These are phyloP conservation scores for Temnothorax unifasciatus DNA, from an alignment of 2,888 invertebrate genomes.

Conservation along the genomic window DNA sequence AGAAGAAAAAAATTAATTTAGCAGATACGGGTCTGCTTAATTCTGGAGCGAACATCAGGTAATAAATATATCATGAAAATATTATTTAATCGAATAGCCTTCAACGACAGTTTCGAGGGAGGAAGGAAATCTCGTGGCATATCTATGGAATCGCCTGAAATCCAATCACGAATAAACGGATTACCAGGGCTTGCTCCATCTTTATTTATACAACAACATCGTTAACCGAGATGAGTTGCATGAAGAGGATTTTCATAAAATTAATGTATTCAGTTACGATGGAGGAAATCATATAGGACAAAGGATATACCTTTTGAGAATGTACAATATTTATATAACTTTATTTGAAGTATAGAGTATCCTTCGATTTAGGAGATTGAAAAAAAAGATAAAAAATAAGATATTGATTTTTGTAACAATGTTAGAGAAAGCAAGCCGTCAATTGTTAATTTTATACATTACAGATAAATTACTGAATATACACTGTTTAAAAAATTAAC, in stretches of 20 bases:
- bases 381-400: background rate
- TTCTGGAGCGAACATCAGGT: background rate
- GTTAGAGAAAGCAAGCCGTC: background rate
- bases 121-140: conserved; percentile 70
- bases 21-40: background rate
- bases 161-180: conserved; percentile 83
- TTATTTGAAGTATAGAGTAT: background rate
- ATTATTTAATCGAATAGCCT: conserved; percentile 64
- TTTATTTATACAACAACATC: conserved; percentile 77
- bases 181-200: conserved; percentile 72
- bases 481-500: background rate
- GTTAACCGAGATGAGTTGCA: conserved; percentile 57
- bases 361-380: background rate
- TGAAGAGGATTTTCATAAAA: conserved; percentile 35
- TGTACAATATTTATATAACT: background rate
- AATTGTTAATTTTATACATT: background rate
- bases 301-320: background rate
- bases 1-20: background rate
- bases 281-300: background rate
- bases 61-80: conserved; percentile 19
- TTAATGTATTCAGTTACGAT: background rate
- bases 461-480: background rate
- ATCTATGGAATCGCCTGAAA: conserved; percentile 78
- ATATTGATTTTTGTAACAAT: background rate
- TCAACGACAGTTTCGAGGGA: conserved; percentile 46